Evolutionary conservation across 1,140 invertebrate genomes (phyloP).

Genomic region (Temnothorax longispinosus): DNA sequence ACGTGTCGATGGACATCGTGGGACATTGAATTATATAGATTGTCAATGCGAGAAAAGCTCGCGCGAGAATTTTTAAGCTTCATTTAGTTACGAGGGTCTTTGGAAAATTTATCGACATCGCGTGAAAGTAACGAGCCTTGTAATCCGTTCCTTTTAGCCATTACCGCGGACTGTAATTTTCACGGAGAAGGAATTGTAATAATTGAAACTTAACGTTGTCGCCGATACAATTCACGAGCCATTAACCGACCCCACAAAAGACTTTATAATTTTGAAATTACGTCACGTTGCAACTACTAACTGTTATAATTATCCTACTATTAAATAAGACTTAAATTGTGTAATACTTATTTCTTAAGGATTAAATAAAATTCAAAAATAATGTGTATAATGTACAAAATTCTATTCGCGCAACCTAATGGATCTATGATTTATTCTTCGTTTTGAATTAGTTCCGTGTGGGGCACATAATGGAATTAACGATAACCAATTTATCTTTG

Average conservation of each 20-base stretch:
- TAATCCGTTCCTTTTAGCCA: conserved; percentile 58
- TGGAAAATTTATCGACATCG: conserved; percentile 52
- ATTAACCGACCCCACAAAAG: neutral
- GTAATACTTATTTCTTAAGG: neutral
- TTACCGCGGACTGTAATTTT: conserved; percentile 49
- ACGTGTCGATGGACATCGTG: conserved; percentile 16
- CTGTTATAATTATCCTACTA: neutral
- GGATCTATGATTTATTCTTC: neutral
- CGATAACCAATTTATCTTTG: conserved; percentile 47
- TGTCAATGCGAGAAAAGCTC: conserved; percentile 1
- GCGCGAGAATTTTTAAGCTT: conserved; percentile 36
- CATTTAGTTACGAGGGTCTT: conserved; percentile 28
- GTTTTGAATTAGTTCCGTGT: neutral
- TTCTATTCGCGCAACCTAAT: neutral
- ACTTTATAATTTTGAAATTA: conserved; percentile 5
- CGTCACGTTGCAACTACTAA: no score
- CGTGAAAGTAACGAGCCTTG: conserved; percentile 64
- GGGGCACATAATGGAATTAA: conserved; percentile 32
- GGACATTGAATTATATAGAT: conserved; percentile 27
- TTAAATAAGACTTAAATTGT: neutral
- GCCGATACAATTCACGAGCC: neutral
- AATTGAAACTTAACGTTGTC: conserved; percentile 28
- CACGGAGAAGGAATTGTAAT: conserved; percentile 22
- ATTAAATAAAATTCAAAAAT: neutral
- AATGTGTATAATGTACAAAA: neutral